Evolutionary conservation across 92 coral and sea anemone genomes (phyloP), one percentile per base, ranked within the genome.

Genomic region (Porites cylindrica): DNA sequence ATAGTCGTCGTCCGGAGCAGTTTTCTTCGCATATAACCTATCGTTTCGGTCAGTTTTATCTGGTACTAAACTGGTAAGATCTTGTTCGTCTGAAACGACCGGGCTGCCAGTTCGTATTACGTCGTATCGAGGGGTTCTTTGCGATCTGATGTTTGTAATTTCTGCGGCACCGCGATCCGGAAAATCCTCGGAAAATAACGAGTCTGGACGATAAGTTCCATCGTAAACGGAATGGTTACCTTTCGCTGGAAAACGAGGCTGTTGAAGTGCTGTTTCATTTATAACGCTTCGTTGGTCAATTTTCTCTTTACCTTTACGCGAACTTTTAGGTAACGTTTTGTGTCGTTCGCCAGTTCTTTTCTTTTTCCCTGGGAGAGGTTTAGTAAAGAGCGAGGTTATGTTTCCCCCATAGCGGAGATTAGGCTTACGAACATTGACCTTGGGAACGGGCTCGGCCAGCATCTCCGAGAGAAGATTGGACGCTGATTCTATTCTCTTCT

Each of bases 401-500:
- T 6, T 62, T 6, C 74, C 70, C 0, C 63, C 83, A 72, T 85
- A 85, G 19, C 89, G 89, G 19, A 85, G 83, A 23, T 85, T 85
- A 47, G 89, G 89, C 65, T 68, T 61, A 7, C 52, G 80, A n/a
- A 65, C 76, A 50, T 84, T 83, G 16, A 91, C 85, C 70, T 78
- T 89, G 20, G 95, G 95, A 56, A 92, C 89, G 66, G 91, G 91
- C 85, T 92, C 95, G 52, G 95, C 77, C 56, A 92, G 83, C 93
- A 92, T 86, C 80, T 90, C 95, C 63, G 71, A 78, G 70, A 92
- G 79, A 14, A 92, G 89, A 74, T 83, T 90, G 43, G 95, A 92
- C 17, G 95, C 95, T 17, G 85, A 91, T 79, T 92, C 85, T 14
- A 92, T 73, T 12, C 95, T 71, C 63, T 89, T 75, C 29, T 89